Percentiles rank a stretch among this genome's conserved stretches.
Conservation (phyloP, 2,113 vertebrate species). For the Semnornis frantzii region DNA sequence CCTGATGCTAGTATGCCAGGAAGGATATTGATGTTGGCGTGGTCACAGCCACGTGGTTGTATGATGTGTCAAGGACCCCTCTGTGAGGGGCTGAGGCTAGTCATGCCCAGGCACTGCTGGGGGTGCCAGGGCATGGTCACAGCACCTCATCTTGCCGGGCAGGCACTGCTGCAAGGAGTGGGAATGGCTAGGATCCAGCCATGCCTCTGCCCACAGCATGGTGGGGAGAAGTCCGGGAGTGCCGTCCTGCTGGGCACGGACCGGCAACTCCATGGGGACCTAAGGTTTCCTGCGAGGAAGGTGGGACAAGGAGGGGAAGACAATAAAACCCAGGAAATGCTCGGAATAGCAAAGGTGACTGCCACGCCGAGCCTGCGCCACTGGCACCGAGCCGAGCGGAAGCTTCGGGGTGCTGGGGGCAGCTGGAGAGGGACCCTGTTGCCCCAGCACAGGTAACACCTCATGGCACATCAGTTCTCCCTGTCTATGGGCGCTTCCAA, state of each 20-base stretch:
- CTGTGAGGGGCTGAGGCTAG: too few species aligned
- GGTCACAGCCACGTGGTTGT: fast-evolving
- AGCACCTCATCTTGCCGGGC: fast-evolving
- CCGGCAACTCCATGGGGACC: neutral
- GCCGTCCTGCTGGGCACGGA: neutral
- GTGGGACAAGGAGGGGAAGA: constrained; percentile 53
- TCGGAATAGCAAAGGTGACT: constrained; percentile 36
- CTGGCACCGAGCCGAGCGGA: neutral
- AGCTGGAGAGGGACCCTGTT: neutral
- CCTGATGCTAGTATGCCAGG: fast-evolving
- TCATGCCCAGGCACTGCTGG: neutral
- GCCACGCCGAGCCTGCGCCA: neutral
- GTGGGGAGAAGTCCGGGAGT: neutral
- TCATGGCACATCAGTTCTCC: fast-evolving
- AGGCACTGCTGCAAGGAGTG: neutral
- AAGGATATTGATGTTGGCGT: fast-evolving
- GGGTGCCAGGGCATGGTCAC: neutral
- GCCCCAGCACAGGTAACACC: too few species aligned
- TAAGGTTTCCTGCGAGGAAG: constrained; percentile 49
- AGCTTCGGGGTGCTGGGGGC: neutral
- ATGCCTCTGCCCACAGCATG: fast-evolving
- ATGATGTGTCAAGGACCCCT: fast-evolving
- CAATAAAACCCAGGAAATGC: constrained; percentile 67
- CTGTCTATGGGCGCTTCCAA: fast-evolving
- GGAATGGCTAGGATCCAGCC: fast-evolving